phyloP scores from a whole-genome alignment of 1,140 invertebrate species.

The Nomia melanderi region DNA sequence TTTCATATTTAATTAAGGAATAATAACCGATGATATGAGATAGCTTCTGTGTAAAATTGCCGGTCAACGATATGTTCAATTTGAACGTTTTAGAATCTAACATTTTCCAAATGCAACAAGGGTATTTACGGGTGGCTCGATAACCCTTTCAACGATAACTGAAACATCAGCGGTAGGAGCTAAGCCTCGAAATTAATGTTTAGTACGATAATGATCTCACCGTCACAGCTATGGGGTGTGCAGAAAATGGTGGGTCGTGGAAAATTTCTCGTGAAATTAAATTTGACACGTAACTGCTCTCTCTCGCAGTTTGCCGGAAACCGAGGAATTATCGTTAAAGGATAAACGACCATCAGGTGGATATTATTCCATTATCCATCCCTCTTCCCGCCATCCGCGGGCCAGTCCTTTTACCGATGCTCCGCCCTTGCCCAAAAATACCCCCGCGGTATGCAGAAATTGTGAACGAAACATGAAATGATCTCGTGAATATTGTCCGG shows the following conservation, averaged over 20 bases:
- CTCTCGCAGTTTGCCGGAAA: slow-evolving; percentile 49
- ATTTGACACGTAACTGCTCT: slow-evolving; percentile 62
- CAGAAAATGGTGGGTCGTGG: slow-evolving; percentile 37
- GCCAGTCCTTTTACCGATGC: slow-evolving; percentile 54
- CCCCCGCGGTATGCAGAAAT: slow-evolving; percentile 18
- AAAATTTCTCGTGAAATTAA: slow-evolving; percentile 61
- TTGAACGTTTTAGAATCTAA: too few relatives aligned
- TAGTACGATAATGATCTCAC: slow-evolving; percentile 36
- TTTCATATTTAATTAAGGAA: too few relatives aligned
- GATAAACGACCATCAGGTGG: slow-evolving; percentile 67
- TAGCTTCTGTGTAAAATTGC: too few relatives aligned
- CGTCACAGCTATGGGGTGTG: neutral
- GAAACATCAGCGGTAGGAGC: neutral
- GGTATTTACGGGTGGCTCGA: too few relatives aligned
- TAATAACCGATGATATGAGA: too few relatives aligned
- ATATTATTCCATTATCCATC: slow-evolving; percentile 66
- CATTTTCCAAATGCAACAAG: too few relatives aligned
- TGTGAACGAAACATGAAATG: slow-evolving; percentile 29
- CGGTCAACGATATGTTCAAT: too few relatives aligned
- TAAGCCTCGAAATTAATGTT: slow-evolving; percentile 36
- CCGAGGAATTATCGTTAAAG: slow-evolving; percentile 70
- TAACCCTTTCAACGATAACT: neutral
- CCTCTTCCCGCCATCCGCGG: slow-evolving; percentile 35
- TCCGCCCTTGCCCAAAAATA: slow-evolving; percentile 49
- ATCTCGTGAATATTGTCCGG: slow-evolving; percentile 40